Percentiles rank a stretch among this genome's conserved stretches.
Conservation (phyloP, 2,797 vertebrate genomes). For the Alcedo atthis region DNA sequence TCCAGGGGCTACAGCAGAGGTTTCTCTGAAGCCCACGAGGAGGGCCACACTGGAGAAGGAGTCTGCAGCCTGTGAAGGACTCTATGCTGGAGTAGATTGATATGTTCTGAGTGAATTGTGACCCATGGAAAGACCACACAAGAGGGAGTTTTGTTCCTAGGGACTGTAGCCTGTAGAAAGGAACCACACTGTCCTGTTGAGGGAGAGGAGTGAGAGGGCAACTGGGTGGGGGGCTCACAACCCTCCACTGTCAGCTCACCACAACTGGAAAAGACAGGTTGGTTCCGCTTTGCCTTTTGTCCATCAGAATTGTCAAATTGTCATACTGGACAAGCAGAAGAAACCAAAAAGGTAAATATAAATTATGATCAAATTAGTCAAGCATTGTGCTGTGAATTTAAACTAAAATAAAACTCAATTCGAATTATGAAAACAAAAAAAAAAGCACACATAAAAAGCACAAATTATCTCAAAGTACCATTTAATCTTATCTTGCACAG, state of each 20-base stretch:
- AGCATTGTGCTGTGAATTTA: not conserved
- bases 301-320: not conserved
- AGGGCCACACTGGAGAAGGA: not conserved
- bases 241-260: not conserved
- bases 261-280: not conserved
- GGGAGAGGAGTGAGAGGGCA: not conserved
- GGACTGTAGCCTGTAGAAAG: not conserved
- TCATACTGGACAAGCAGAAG: not conserved
- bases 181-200: accelerated
- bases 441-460: not conserved
- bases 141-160: not conserved
- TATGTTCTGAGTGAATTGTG: not conserved
- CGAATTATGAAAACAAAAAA: not conserved
- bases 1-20: not conserved
- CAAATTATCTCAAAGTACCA: not conserved
- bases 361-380: not conserved
- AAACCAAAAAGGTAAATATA: not conserved
- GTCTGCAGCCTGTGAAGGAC: not conserved
- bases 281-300: not conserved
- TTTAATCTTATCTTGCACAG: not conserved
- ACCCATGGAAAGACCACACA: too few species aligned
- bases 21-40: not conserved
- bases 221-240: not conserved
- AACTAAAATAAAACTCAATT: not conserved
- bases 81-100: accelerated